Percentiles rank a stretch among this genome's conserved stretches.
These are phyloP conservation scores for Corynorhinus townsendii DNA, from an alignment of 2,113 vertebrate genomes.

Conservation along the genomic window DNA sequence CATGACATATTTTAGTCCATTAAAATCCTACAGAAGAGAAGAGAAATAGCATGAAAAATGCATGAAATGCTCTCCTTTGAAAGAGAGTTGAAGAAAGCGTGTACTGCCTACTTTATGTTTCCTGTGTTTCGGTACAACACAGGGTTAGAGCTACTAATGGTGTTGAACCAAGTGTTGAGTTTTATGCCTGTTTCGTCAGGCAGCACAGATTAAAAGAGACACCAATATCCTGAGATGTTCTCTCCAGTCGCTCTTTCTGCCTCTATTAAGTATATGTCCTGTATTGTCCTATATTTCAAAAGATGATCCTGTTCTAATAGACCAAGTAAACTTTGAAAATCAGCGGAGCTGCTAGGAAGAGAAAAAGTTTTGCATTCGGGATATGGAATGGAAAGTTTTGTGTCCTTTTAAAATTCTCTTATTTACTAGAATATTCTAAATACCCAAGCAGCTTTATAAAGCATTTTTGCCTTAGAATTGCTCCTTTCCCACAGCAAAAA, in stretches of 20 bases:
- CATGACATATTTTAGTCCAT: background rate
- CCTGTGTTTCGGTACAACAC: background rate
- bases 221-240: slow-evolving; percentile 1
- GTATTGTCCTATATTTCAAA: slow-evolving; percentile 55
- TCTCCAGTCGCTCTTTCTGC: background rate
- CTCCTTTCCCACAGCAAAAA: background rate
- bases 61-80: background rate
- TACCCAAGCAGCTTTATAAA: background rate
- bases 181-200: slow-evolving; percentile 1
- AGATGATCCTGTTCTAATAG: background rate
- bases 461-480: background rate
- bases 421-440: background rate
- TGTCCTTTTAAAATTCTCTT: background rate
- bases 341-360: background rate
- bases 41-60: slow-evolving; percentile 55
- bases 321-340: background rate
- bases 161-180: background rate
- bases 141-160: background rate
- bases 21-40: slow-evolving; percentile 53
- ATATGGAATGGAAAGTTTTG: background rate
- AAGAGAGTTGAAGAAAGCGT: background rate
- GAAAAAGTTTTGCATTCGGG: background rate
- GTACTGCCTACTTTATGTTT: background rate
- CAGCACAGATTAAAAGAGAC: slow-evolving; percentile 34
- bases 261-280: background rate